Conservation (phyloP, 2,888 invertebrate species). For the Schizaphis graminum region DNA sequence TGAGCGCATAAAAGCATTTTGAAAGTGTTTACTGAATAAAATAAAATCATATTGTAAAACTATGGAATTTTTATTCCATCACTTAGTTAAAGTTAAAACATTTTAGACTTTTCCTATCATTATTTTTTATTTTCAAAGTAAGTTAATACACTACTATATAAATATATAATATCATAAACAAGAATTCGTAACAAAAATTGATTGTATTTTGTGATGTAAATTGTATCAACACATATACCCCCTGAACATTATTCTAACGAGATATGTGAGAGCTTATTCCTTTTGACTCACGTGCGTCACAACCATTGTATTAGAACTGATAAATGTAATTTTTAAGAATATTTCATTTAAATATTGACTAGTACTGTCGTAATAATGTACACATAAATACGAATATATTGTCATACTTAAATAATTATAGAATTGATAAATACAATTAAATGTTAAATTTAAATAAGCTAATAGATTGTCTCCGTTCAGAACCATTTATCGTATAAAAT, state of each 20-base stretch:
- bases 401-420: neutral
- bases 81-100: slow-evolving; percentile 26
- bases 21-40: slow-evolving; percentile 14
- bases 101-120: slow-evolving; percentile 25
- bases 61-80: slow-evolving; percentile 1
- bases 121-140: neutral
- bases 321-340: neutral
- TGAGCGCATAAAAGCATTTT: neutral
- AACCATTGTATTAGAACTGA: neutral
- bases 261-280: neutral
- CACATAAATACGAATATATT: neutral
- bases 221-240: neutral
- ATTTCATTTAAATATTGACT: neutral
- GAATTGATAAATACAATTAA: neutral
- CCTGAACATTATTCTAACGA: neutral
- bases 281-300: neutral
- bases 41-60: slow-evolving; percentile 14
- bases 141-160: neutral
- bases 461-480: too few relatives aligned
- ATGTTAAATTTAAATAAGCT: neutral
- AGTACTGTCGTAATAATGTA: neutral
- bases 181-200: neutral
- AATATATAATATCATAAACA: neutral
- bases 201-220: neutral
- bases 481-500: too few relatives aligned